Conservation (phyloP, 2,113 vertebrate species). For the Odocoileus hemionus region DNA sequence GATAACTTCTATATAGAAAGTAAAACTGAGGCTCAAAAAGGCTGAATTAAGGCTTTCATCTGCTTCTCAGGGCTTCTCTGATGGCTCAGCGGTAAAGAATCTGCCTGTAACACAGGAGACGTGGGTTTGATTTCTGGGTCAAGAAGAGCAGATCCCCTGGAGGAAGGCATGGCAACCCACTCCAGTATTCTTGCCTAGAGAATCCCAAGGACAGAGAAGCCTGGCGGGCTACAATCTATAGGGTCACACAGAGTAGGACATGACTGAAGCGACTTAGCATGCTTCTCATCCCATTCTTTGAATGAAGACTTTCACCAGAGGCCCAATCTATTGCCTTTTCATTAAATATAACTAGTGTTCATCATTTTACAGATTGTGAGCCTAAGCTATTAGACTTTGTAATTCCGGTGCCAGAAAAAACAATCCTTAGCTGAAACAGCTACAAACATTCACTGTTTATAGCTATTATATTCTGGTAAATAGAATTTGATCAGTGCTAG, state of each 20-base stretch:
- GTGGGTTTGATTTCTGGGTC: neutral
- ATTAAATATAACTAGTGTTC: neutral
- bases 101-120: neutral
- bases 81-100: neutral
- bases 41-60: neutral
- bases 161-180: neutral
- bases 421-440: neutral
- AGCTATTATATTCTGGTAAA: constrained; percentile 1
- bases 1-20: neutral
- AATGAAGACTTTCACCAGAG: neutral
- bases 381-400: neutral
- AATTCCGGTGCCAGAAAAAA: neutral
- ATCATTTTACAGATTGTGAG: neutral
- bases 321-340: neutral
- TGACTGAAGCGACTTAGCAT: neutral
- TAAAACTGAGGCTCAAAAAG: neutral
- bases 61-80: neutral
- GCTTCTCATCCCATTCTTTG: neutral
- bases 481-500: constrained; percentile 1
- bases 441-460: neutral
- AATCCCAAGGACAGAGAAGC: neutral
- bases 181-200: neutral
- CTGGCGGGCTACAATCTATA: neutral
- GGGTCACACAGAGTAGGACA: neutral
- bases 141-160: neutral